Conservation (phyloP, 2,797 vertebrate species). For the Ptychobarbus kaznakovi region DNA sequence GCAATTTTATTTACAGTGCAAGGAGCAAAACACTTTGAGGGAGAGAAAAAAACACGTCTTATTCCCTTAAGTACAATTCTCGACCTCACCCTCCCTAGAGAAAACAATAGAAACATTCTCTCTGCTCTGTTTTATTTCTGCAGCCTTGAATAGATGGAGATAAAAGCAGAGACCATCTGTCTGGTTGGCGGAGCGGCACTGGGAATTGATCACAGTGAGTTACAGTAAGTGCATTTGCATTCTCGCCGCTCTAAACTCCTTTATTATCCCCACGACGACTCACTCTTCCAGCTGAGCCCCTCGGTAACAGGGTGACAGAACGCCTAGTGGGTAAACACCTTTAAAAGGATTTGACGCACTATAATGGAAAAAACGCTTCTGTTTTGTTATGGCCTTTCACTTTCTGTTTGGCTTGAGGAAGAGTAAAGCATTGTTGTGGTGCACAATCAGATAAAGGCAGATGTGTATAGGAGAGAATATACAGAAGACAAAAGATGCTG, state of each 20-base stretch:
- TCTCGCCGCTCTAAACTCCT: slow-evolving; percentile 64
- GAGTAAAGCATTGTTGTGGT: slow-evolving; percentile 71
- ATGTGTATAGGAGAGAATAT: slow-evolving; percentile 68
- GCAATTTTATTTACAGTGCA: slow-evolving; percentile 28
- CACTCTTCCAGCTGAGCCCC: slow-evolving; percentile 69
- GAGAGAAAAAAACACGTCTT: slow-evolving; percentile 66
- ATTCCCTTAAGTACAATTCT: slow-evolving; percentile 72
- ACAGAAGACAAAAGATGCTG: slow-evolving; percentile 69
- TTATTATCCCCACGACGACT: slow-evolving; percentile 70
- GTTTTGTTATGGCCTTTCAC: slow-evolving; percentile 69
- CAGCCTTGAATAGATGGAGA: slow-evolving; percentile 68
- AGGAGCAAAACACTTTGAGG: slow-evolving; percentile 14
- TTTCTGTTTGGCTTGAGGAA: slow-evolving; percentile 65
- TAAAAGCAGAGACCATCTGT: slow-evolving; percentile 76
- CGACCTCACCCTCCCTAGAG: slow-evolving; percentile 49
- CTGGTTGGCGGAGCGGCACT: slow-evolving; percentile 64
- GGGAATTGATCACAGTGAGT: slow-evolving; percentile 68
- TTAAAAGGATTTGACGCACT: slow-evolving; percentile 74
- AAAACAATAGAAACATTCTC: slow-evolving; percentile 59
- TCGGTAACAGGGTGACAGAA: slow-evolving; percentile 69
- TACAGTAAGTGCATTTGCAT: slow-evolving; percentile 72
- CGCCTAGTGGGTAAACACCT: slow-evolving; percentile 70
- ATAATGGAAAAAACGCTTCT: slow-evolving; percentile 71
- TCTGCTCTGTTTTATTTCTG: slow-evolving; percentile 72
- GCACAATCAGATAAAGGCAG: slow-evolving; percentile 75